Percentiles rank a stretch among this genome's conserved stretches.
phyloP scores from a whole-genome alignment of 2,797 vertebrate genomes.

The Spea hammondii region DNA sequence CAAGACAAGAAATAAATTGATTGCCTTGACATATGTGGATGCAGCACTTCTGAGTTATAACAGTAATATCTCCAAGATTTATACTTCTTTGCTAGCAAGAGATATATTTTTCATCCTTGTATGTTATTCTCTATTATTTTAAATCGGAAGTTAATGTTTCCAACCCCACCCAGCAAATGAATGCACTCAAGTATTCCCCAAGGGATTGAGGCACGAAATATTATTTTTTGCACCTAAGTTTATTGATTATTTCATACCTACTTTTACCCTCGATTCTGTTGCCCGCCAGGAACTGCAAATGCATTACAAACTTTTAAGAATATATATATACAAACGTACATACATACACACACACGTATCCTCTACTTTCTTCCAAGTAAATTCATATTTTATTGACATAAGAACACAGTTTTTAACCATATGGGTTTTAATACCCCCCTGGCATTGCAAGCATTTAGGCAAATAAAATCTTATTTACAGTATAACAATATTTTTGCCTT shows the following conservation, averaged over 20 bases:
- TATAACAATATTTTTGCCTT: too few species aligned
- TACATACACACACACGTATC: not conserved
- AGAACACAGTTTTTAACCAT: too few species aligned
- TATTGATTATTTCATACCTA: conserved; percentile 19
- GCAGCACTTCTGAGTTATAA: conserved; percentile 47
- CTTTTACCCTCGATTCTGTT: not conserved
- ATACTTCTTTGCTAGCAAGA: conserved; percentile 29
- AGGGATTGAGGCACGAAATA: conserved; percentile 10
- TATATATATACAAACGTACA: not conserved
- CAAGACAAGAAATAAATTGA: conserved; percentile 48
- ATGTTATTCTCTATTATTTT: conserved; percentile 45
- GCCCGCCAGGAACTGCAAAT: too few species aligned
- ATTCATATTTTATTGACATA: too few species aligned
- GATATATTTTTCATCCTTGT: conserved; percentile 15
- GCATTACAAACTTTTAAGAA: not conserved
- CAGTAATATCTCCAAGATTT: conserved; percentile 47
- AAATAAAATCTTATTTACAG: conserved; percentile 23
- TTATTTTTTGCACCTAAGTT: conserved; percentile 1
- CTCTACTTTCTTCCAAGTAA: not conserved
- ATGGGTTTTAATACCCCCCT: too few species aligned
- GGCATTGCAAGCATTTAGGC: not conserved
- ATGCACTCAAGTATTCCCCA: conserved; percentile 12
- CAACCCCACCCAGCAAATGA: conserved; percentile 29
- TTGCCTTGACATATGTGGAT: conserved; percentile 46
- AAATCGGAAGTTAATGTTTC: conserved; percentile 35